phyloP scores from a whole-genome alignment of 2,113 vertebrate genomes.

The Colaptes auratus region DNA sequence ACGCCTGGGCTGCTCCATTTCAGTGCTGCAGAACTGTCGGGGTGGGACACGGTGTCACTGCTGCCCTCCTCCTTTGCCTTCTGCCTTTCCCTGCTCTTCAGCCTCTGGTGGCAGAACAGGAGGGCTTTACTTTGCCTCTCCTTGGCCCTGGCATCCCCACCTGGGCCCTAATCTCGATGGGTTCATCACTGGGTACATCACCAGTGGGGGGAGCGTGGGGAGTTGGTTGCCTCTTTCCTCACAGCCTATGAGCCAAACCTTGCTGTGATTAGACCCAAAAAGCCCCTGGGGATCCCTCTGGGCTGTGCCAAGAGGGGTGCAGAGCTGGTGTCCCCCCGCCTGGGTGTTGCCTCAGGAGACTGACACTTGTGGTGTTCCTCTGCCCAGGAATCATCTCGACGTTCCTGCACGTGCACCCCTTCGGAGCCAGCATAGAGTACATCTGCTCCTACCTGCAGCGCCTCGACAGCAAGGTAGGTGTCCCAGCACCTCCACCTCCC shows the following conservation, averaged over 20 bases:
- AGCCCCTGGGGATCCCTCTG: accelerated
- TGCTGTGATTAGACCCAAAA: background rate
- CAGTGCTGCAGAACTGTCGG: background rate
- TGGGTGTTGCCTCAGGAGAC: background rate
- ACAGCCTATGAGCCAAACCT: background rate
- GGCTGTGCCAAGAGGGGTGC: background rate
- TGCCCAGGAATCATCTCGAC: conserved; percentile 92
- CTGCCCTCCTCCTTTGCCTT: background rate
- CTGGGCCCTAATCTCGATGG: background rate
- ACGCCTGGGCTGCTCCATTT: background rate
- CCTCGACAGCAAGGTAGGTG: conserved; percentile 91
- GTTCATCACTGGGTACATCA: background rate
- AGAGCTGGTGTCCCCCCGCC: background rate
- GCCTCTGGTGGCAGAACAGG: background rate
- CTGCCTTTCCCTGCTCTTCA: background rate
- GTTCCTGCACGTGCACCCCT: conserved; percentile 94
- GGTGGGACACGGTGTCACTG: background rate
- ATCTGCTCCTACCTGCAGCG: conserved; percentile 97
- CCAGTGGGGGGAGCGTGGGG: background rate
- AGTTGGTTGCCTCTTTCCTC: background rate
- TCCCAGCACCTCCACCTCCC: background rate
- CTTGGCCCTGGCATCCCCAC: background rate
- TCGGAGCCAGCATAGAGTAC: conserved; percentile 96
- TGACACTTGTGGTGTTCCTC: background rate
- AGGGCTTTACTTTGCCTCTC: background rate